Evolutionary conservation across 2,113 vertebrate species (phyloP), one percentile per base, ranked within the genome.

Genomic region (Corythornis vintsioides): DNA sequence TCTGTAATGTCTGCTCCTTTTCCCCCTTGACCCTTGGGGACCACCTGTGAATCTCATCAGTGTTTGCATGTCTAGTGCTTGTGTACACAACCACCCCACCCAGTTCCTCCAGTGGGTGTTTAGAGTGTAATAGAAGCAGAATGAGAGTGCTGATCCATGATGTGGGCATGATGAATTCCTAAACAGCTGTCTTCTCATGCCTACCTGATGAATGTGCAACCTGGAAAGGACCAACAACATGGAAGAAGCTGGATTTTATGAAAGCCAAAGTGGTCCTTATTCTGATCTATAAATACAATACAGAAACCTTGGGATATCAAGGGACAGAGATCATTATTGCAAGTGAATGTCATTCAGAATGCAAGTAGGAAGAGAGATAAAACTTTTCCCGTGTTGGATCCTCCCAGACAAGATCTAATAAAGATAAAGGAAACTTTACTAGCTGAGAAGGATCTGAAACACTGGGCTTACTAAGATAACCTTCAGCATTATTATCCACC

Each of bases 41-140:
- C 26, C 61, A 45, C 4, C 43, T 4, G 0, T 35, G 35, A 40
- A 35, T 11, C n/a, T 48, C n/a, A 21, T 25, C 55, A 31, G 1
- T 14, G 19, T 42, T 59, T 86, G 40, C 35, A 15, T 45, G 33
- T 20, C 71, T 55, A 24, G 16, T 73, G 33, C 14, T 48, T 11
- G 11, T 52, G 31, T 35, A 3, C 22, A n/a, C 31, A 74, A 4
- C 29, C 64, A 25, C 33, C 35, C 26, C 45, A 28, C n/a, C 19
- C 38, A 60, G 15, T 75, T 19, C 55, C 40, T 71, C 59, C 56
- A 16, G 43, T 0, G 14, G 48, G 38, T 4, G 1, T 24, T 64
- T 24, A 22, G 53, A 52, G 64, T 18, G 43, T 55, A 31, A 1
- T 6, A 40, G 33, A 26, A n/a, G 31, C 2, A 10, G 33, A 21